phyloP scores from a whole-genome alignment of 1,140 invertebrate species.

The Homalodisca vitripennis region DNA sequence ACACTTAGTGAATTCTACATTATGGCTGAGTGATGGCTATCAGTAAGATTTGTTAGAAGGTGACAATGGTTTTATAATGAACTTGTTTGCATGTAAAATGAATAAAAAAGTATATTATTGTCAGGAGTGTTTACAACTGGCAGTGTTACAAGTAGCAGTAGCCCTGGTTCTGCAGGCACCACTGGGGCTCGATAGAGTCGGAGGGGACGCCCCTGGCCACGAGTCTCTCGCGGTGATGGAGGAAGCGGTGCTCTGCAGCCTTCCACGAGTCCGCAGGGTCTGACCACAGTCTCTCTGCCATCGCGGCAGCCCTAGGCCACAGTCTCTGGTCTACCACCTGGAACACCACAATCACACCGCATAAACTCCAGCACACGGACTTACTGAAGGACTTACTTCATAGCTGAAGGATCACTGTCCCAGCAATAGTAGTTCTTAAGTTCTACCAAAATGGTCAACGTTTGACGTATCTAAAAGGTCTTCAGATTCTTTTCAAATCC shows the following conservation, averaged over 20 bases:
- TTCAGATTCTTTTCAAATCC: too few species aligned
- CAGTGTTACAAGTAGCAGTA: slow-evolving; percentile 58
- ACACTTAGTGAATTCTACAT: too few species aligned
- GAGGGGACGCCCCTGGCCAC: slow-evolving; percentile 65
- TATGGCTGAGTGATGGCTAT: too few species aligned
- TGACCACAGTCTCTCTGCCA: slow-evolving; percentile 79
- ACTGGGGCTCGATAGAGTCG: slow-evolving; percentile 73
- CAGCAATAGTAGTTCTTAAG: background rate
- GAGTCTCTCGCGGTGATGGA: slow-evolving; percentile 67
- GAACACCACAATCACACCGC: background rate
- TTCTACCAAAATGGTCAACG: background rate
- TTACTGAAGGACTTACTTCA: background rate
- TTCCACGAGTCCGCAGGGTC: slow-evolving; percentile 60
- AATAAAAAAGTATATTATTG: too few species aligned
- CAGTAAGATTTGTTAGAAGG: too few species aligned
- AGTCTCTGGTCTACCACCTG: slow-evolving; percentile 49
- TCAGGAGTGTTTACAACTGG: slow-evolving; percentile 32
- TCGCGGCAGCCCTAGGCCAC: slow-evolving; percentile 77
- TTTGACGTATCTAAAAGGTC: background rate
- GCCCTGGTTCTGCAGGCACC: slow-evolving; percentile 78
- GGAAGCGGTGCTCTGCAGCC: slow-evolving; percentile 65
- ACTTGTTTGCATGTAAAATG: too few species aligned
- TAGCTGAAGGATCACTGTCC: background rate
- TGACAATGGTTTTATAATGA: too few species aligned
- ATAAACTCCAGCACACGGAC: background rate